These are phyloP conservation scores for Hydractinia symbiolongicarpus DNA, from an alignment of 30 jellyfish, hydroid and myxozoan genomes.

Conservation along the genomic window DNA sequence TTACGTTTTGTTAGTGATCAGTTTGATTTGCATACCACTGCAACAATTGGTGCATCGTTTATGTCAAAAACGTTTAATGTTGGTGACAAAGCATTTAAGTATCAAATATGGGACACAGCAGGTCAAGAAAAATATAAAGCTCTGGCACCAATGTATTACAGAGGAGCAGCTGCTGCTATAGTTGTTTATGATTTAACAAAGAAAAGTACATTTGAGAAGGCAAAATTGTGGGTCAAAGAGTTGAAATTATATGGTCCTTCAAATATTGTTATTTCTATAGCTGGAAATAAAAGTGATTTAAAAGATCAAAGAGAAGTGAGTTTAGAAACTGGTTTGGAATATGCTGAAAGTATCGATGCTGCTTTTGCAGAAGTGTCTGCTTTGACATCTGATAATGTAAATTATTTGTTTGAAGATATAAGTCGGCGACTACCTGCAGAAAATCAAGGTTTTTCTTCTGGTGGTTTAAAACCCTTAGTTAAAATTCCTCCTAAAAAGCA, in stretches of 20 bases:
- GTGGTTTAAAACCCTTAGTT: conserved; percentile 7
- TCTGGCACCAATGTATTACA: conserved; percentile 83
- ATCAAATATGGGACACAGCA: conserved; percentile 99
- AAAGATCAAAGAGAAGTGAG: conserved; percentile 63
- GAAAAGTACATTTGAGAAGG: conserved; percentile 49
- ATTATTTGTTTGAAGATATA: conserved; percentile 48
- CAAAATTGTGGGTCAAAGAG: conserved; percentile 72
- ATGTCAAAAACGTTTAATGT: conserved; percentile 63
- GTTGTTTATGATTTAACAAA: conserved; percentile 76
- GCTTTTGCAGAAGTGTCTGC: conserved; percentile 82
- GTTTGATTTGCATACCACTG: conserved; percentile 53
- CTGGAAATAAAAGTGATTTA: conserved; percentile 76
- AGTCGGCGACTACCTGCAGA: conserved; percentile 38
- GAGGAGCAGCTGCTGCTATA: conserved; percentile 96
- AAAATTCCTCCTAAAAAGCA: not conserved
- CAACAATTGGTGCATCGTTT: conserved; percentile 93
- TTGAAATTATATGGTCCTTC: conserved; percentile 76
- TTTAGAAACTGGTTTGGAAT: conserved; percentile 42
- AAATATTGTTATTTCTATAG: conserved; percentile 64
- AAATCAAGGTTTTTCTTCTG: not conserved
- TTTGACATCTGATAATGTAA: conserved; percentile 75
- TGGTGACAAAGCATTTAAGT: conserved; percentile 51
- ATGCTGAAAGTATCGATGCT: conserved; percentile 78
- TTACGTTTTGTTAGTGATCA: conserved; percentile 84
- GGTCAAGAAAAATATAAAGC: conserved; percentile 97